These are phyloP conservation scores for Melinaea marsaeus DNA, from an alignment of 2,888 invertebrate genomes.

Conservation along the genomic window DNA sequence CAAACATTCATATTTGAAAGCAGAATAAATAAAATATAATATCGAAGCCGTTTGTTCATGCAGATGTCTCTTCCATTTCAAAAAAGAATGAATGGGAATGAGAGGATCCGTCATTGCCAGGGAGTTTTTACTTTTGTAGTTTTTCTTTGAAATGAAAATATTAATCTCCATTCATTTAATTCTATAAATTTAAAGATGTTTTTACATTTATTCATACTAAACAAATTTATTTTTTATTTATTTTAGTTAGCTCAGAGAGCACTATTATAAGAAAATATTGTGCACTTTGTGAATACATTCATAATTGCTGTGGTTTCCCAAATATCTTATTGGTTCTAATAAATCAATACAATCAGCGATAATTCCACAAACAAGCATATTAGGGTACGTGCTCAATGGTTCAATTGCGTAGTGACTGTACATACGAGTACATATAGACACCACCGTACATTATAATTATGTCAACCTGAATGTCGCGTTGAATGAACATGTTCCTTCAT, in stretches of 20 bases:
- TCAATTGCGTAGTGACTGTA: background rate
- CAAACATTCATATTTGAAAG: too few species aligned
- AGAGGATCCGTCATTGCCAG: background rate
- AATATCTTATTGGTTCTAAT: too few species aligned
- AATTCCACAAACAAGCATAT: slow-evolving; percentile 2
- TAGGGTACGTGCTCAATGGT: slow-evolving; percentile 4
- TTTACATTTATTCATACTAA: too few species aligned
- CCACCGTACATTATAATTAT: background rate
- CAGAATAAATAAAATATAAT: too few species aligned
- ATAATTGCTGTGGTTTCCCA: too few species aligned
- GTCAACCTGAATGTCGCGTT: background rate
- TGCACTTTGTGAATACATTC: too few species aligned
- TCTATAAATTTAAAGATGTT: too few species aligned
- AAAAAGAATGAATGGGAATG: slow-evolving; percentile 1
- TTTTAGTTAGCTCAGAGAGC: background rate
- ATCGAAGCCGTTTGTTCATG: background rate
- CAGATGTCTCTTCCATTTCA: background rate
- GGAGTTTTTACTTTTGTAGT: background rate
- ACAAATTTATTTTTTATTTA: too few species aligned
- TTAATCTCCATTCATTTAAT: background rate
- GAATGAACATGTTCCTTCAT: background rate
- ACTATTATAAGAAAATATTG: too few species aligned
- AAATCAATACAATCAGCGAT: background rate
- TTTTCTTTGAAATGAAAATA: background rate
- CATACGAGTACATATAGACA: background rate